Percentiles rank a stretch among this genome's conserved stretches.
Evolutionary conservation across 2,797 vertebrate genomes (phyloP).

Genomic region (Propithecus deckenii): DNA sequence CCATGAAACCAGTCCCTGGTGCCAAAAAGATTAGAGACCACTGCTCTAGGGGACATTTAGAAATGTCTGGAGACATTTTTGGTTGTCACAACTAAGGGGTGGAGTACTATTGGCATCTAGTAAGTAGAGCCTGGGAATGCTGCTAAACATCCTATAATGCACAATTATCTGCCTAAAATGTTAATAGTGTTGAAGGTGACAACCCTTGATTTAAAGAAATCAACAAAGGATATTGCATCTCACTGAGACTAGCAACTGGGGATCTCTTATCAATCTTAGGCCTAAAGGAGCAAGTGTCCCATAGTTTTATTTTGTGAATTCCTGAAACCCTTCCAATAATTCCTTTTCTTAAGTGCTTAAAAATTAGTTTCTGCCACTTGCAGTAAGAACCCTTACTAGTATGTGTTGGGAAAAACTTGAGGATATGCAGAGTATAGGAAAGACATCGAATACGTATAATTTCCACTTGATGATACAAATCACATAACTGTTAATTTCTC

Average conservation of each 20-base stretch:
- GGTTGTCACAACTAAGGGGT: not conserved
- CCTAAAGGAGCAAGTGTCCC: not conserved
- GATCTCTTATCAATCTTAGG: not conserved
- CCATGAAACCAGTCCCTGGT: too few relatives aligned
- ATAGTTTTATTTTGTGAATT: not conserved
- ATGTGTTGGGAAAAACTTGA: not conserved
- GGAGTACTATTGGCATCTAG: not conserved
- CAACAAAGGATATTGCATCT: not conserved
- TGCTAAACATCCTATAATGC: not conserved
- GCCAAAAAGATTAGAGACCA: too few relatives aligned
- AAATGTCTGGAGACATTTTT: not conserved
- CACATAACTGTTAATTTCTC: not conserved
- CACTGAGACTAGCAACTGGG: not conserved
- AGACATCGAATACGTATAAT: not conserved
- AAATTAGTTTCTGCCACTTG: not conserved
- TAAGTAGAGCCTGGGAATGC: not conserved
- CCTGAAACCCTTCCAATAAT: not conserved
- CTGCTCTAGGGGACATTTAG: not conserved
- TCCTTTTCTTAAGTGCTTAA: conserved; percentile 9
- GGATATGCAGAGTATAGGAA: not conserved
- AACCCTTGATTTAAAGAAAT: not conserved
- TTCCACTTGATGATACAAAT: not conserved
- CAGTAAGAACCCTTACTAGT: not conserved
- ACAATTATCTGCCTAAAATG: not conserved
- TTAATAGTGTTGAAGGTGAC: not conserved